phyloP scores from a whole-genome alignment of 37 sponge, comb jelly and placozoan genomes.

The Trichoplax adhaerens region DNA sequence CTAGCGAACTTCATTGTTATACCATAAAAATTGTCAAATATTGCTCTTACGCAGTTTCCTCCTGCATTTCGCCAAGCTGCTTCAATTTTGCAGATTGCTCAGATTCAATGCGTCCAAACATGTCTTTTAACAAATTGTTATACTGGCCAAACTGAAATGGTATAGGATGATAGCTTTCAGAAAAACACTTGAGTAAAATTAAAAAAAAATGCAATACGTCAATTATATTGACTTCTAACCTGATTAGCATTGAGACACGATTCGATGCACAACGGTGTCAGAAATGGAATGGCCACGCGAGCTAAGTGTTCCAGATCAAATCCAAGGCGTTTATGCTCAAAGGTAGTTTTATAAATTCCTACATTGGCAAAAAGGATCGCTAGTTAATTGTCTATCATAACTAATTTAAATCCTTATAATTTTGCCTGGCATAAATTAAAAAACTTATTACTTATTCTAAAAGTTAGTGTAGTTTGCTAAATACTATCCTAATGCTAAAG shows the following conservation, averaged over 20 bases:
- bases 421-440: no score
- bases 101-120: slow-evolving; percentile 36
- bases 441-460: no score
- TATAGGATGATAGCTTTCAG: no score
- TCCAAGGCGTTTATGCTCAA: slow-evolving; percentile 35
- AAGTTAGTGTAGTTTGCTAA: no score
- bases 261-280: slow-evolving; percentile 44
- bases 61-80: slow-evolving; percentile 62
- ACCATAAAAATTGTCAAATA: no score
- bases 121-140: slow-evolving; percentile 46
- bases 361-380: background rate
- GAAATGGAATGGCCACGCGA: slow-evolving; percentile 30
- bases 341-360: slow-evolving; percentile 46
- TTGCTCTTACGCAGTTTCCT: slow-evolving; percentile 47
- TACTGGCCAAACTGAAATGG: slow-evolving; percentile 49
- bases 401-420: background rate
- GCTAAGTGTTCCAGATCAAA: slow-evolving; percentile 41
- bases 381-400: background rate
- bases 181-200: no score
- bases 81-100: slow-evolving; percentile 45
- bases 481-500: no score
- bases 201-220: no score
- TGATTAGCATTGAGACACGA: slow-evolving; percentile 42
- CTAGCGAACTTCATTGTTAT: no score
- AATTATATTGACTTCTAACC: slow-evolving; percentile 12